Base-by-base conservation (phyloP, 2,797 vertebrate genomes). In the Taeniopygia guttata region DNA sequence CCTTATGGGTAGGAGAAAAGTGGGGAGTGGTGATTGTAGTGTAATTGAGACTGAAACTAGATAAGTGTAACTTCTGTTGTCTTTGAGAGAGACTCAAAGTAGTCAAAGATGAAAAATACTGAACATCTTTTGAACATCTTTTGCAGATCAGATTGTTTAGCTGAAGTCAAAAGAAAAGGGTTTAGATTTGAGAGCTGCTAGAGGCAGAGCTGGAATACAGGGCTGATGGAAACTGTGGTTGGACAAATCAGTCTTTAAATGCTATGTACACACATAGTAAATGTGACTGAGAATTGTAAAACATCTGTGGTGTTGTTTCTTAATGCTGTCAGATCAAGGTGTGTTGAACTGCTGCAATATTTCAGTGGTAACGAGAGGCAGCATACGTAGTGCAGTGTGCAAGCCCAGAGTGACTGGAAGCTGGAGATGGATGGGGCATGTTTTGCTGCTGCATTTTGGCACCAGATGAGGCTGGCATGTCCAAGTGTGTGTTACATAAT, bases 351-450 rank as follows among this genome's bases (percentile, higher is more conserved):
- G 42, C 21, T 49, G 64, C 52, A 56, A 0, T 64, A 18, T 52
- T 77, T 83, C 17, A 32, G 16, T 69, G 45, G 4, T 58, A n/a
- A 64, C 0, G 0, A 40, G 21, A 11, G 64, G 3, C 66, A 76
- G 21, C 2, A 0, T 19, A 46, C 2, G 0, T 19, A 46, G 66
- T 30, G 62, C 5, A 13, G 2, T 6, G 5, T 16, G 8, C 0
- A 2, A 81, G 54, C 30, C 30, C 42, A 67, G 64, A 32, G 59
- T 22, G 15, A 23, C 45, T 43, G 73, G 21, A 58, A 79, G 51
- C 46, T 83, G 67, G 48, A 59, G 26, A 9, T 66, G 34, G 26
- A 9, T 66, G 34, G 45, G 23, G 34, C 18, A 81, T 8, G 16
- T 56, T 72, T 46, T 58, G 45, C 32, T 59, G 58, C 56, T 80